Conservation (phyloP, 2,113 vertebrate species). For the Proteles cristata region DNA sequence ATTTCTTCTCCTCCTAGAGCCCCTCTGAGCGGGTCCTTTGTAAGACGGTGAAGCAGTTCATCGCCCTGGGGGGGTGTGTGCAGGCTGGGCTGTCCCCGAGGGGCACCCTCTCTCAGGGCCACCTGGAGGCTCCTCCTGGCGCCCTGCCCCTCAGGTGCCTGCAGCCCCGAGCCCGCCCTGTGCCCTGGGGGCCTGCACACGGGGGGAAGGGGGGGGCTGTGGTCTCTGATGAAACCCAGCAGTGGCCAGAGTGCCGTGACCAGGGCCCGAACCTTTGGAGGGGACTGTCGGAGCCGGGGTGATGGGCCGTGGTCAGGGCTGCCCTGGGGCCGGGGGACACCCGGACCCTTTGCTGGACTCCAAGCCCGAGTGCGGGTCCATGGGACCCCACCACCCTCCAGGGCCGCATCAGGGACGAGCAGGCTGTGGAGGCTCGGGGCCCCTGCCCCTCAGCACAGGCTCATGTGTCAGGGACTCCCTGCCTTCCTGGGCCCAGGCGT, state of each 20-base stretch:
- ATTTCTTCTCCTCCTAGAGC: fast-evolving
- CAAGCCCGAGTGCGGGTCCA: neutral
- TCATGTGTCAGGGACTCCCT: neutral
- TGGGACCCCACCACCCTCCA: neutral
- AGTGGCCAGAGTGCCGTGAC: neutral
- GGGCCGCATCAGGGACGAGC: neutral
- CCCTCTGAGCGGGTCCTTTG: fast-evolving
- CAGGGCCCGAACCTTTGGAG: neutral
- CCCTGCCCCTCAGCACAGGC: no score
- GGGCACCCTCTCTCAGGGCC: fast-evolving
- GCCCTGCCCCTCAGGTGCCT: neutral
- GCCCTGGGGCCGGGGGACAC: neutral
- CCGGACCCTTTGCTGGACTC: neutral
- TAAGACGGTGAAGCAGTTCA: fast-evolving
- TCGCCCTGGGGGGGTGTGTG: fast-evolving
- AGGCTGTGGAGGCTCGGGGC: no score
- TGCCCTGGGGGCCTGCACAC: neutral
- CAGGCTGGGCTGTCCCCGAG: fast-evolving
- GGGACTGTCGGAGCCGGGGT: neutral
- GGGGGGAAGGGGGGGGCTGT: fast-evolving
- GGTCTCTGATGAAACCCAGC: fast-evolving
- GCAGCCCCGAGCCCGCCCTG: fast-evolving
- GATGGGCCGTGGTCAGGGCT: neutral
- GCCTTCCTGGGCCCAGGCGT: neutral
- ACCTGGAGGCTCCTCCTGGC: neutral